Evolutionary conservation across 2,113 vertebrate genomes (phyloP).

Genomic region (Channa maculata): DNA sequence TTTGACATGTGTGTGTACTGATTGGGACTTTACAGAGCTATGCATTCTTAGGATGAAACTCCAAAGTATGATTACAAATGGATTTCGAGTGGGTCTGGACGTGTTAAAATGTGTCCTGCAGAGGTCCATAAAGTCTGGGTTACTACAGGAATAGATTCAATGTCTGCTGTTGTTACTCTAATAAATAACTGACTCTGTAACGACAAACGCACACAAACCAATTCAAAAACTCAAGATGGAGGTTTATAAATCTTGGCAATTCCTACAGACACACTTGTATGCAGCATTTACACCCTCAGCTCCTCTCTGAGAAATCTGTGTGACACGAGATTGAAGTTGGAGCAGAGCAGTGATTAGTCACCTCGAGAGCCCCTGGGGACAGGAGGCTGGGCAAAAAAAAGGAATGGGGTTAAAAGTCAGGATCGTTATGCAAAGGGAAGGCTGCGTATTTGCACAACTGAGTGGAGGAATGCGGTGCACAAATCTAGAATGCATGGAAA

Average conservation of each 20-base stretch:
- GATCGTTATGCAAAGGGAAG: constrained; percentile 24
- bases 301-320: constrained; percentile 27
- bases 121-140: neutral
- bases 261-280: constrained; percentile 24
- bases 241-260: constrained; percentile 44
- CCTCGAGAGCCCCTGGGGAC: constrained; percentile 12
- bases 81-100: constrained; percentile 1
- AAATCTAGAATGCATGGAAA: neutral
- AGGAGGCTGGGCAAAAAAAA: constrained; percentile 14
- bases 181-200: constrained; percentile 33
- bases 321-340: constrained; percentile 39
- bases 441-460: constrained; percentile 36
- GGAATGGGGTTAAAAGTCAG: constrained; percentile 63
- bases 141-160: constrained; percentile 30
- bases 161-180: constrained; percentile 11
- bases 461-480: neutral
- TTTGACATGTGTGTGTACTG: neutral
- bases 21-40: neutral
- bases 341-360: constrained; percentile 44
- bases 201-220: neutral
- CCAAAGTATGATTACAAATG: neutral
- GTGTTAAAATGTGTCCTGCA: constrained; percentile 12
- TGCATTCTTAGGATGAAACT: neutral
- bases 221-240: neutral
- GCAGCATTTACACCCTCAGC: constrained; percentile 43